phyloP scores from a whole-genome alignment of 2,888 invertebrate species.

The Callinectes sapidus region DNA sequence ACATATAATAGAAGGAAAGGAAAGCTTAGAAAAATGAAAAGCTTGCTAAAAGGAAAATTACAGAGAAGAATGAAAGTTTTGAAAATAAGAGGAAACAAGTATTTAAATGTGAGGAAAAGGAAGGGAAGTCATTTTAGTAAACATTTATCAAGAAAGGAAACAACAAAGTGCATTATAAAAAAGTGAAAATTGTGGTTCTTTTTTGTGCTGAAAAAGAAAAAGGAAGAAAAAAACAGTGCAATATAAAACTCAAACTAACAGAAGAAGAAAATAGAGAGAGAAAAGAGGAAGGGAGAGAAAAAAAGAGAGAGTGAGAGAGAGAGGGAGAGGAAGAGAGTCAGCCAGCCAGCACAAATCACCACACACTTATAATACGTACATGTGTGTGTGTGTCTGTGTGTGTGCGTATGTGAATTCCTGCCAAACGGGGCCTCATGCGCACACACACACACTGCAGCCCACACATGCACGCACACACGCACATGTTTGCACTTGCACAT shows the following conservation, averaged over 20 bases:
- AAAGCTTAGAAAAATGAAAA: too few species aligned
- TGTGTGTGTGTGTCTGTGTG: neutral
- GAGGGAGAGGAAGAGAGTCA: neutral
- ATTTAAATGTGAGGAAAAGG: too few species aligned
- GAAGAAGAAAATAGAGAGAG: neutral
- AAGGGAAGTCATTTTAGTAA: too few species aligned
- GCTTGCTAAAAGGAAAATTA: too few species aligned
- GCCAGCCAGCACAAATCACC: neutral
- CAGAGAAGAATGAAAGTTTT: too few species aligned
- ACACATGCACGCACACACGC: neutral
- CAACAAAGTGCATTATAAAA: neutral
- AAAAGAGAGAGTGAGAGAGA: neutral
- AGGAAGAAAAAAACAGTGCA: neutral
- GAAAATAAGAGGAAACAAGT: too few species aligned
- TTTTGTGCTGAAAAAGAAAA: neutral
- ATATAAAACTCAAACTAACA: neutral
- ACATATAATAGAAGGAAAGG: too few species aligned
- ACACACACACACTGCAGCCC: neutral
- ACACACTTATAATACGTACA: neutral
- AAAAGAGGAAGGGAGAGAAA: neutral
- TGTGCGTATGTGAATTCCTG: neutral
- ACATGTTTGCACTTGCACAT: neutral
- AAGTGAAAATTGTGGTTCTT: neutral
- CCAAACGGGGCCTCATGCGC: neutral
- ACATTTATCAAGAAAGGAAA: too few species aligned